These are phyloP conservation scores for Liopterus haemorrhoidalis DNA, from an alignment of 2,888 invertebrate species.

Conservation along the genomic window DNA sequence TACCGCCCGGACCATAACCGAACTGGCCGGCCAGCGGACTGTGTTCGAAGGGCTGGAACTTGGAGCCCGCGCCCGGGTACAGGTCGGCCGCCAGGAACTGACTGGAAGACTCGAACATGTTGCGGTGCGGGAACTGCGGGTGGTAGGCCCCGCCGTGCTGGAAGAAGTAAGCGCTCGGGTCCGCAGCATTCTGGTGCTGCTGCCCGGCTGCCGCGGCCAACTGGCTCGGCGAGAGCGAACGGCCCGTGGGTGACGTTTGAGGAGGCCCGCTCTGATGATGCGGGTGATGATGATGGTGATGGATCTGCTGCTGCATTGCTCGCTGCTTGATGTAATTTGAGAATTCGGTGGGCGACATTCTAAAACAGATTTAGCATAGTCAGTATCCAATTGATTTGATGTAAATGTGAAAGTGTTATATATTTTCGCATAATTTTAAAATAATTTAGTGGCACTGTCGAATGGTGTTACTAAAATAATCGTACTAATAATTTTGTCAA, in stretches of 20 bases:
- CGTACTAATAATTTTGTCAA: too few species aligned
- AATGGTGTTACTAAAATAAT: too few species aligned
- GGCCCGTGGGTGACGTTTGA: constrained; percentile 46
- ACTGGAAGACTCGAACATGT: constrained; percentile 52
- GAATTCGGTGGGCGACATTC: constrained; percentile 97
- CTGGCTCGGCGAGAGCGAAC: constrained; percentile 55
- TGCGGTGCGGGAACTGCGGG: constrained; percentile 51
- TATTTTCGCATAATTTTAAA: too few species aligned
- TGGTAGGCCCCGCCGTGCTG: constrained; percentile 53
- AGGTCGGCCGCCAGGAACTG: constrained; percentile 46
- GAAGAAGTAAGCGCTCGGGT: constrained; percentile 58
- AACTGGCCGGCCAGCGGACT: constrained; percentile 46
- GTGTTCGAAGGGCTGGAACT: constrained; percentile 46
- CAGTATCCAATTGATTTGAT: neutral
- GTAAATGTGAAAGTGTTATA: neutral
- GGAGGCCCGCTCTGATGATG: constrained; percentile 57
- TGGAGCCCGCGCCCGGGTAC: constrained; percentile 42
- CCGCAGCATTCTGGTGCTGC: constrained; percentile 43
- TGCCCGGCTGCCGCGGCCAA: constrained; percentile 38
- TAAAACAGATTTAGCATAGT: constrained; percentile 41
- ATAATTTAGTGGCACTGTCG: too few species aligned
- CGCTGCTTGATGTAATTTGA: constrained; percentile 95
- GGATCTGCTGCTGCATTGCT: constrained; percentile 79
- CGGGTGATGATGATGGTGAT: constrained; percentile 46
- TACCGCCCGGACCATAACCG: constrained; percentile 40